A percentile compares a stretch with the other conserved stretches of the same genome.
Conservation (phyloP, 2,797 vertebrate species). For the Phataginus tetradactyla region DNA sequence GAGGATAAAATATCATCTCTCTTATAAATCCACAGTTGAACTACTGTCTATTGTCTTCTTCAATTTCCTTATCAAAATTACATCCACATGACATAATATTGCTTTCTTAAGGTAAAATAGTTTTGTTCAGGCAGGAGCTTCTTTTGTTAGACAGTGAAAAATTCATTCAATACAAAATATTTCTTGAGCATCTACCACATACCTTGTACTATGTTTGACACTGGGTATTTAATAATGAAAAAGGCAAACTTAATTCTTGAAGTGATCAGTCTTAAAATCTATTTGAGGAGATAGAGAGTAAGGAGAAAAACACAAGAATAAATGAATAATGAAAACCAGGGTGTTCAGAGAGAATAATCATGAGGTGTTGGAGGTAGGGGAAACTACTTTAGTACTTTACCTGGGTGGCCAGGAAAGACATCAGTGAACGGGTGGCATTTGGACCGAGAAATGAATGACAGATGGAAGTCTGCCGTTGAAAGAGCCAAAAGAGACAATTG, state of each 20-base stretch:
- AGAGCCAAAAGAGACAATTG: not conserved
- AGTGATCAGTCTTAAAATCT: not conserved
- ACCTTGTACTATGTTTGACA: not conserved
- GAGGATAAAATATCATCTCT: not conserved
- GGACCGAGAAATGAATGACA: not conserved
- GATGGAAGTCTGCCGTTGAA: not conserved
- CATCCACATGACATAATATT: not conserved
- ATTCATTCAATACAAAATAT: not conserved
- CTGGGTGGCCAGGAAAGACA: not conserved
- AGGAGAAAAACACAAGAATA: not conserved
- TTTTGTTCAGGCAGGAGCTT: not conserved
- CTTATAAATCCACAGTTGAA: not conserved
- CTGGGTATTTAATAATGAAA: not conserved
- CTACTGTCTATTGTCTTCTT: not conserved
- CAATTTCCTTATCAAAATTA: not conserved
- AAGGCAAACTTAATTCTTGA: not conserved
- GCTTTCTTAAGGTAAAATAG: not conserved
- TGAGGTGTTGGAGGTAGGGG: not conserved
- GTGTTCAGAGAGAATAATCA: not conserved
- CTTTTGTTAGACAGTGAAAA: not conserved
- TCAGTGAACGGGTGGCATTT: not conserved
- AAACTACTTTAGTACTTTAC: not conserved
- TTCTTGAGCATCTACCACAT: not conserved
- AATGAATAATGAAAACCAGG: not conserved
- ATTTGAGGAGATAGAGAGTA: not conserved